Evolutionary conservation across 1,140 invertebrate genomes (phyloP).

Genomic region (Aradophagus sp.): DNA sequence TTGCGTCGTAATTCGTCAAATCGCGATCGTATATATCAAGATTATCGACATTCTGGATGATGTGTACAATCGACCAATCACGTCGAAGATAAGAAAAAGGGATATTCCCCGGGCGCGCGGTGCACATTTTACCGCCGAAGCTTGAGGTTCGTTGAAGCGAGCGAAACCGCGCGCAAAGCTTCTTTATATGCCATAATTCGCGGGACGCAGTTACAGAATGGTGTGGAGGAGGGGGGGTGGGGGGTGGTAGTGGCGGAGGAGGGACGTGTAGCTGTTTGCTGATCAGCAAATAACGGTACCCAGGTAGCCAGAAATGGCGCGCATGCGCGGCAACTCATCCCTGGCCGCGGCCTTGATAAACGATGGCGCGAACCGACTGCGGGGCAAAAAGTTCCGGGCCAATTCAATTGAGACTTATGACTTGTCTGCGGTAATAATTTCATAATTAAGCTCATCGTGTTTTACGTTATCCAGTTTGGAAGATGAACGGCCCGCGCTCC

Average conservation of each 20-base stretch:
- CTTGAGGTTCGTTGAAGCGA: conserved; percentile 24
- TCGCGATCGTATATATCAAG: conserved; percentile 28
- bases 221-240: too few relatives aligned
- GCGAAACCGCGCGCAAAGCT: conserved; percentile 43
- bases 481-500: conserved; percentile 14
- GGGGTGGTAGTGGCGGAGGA: too few relatives aligned
- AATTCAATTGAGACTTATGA: conserved; percentile 53
- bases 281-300: conserved; percentile 54
- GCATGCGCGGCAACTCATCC: background rate
- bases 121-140: conserved; percentile 24
- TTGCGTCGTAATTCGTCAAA: conserved; percentile 28
- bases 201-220: conserved; percentile 31
- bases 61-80: conserved; percentile 38
- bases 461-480: conserved; percentile 16
- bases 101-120: conserved; percentile 10
- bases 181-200: conserved; percentile 36
- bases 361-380: conserved; percentile 12
- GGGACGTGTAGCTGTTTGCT: conserved; percentile 22
- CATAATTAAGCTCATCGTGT: conserved; percentile 48
- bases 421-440: conserved; percentile 49
- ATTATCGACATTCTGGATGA: conserved; percentile 24
- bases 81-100: conserved; percentile 27
- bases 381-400: conserved; percentile 28
- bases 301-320: conserved; percentile 19
- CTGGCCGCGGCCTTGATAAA: conserved; percentile 23